These are phyloP conservation scores for Hydrochoerus hydrochaeris DNA, from an alignment of 2,113 vertebrate genomes.

Conservation along the genomic window DNA sequence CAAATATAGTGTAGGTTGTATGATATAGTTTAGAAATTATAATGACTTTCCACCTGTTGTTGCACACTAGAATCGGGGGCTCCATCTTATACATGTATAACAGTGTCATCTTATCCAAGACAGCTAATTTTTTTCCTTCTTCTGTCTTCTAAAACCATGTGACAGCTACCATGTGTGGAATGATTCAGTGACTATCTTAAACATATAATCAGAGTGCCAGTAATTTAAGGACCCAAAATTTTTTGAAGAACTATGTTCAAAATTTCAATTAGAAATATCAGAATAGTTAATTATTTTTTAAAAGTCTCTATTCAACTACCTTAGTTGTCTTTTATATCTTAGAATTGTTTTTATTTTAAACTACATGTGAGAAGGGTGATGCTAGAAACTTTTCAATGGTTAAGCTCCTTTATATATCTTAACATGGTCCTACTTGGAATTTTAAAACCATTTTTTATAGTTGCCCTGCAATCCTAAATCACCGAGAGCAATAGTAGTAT, in stretches of 20 bases:
- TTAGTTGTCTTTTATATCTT: not conserved
- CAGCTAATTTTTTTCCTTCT: not conserved
- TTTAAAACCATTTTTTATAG: not conserved
- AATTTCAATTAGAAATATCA: not conserved
- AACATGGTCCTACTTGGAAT: not conserved
- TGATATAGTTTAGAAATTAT: not conserved
- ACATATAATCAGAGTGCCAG: not conserved
- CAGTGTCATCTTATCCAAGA: not conserved
- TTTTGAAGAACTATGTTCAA: not conserved
- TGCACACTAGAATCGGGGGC: rapidly evolving
- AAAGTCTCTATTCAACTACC: not conserved
- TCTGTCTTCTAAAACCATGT: not conserved
- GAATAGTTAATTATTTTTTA: not conserved
- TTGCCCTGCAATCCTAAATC: not conserved
- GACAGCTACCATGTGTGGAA: not conserved
- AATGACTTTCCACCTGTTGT: not conserved
- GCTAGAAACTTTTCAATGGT: not conserved
- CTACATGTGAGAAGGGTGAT: not conserved
- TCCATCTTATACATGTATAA: too few relatives aligned
- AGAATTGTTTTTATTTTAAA: not conserved
- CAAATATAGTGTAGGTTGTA: not conserved
- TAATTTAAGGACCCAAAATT: not conserved
- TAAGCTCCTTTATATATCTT: not conserved
- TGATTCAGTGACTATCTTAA: not conserved
- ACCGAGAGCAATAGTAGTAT: not conserved